Evolutionary conservation across 2,113 vertebrate species (phyloP), one percentile per base, ranked within the genome.

Genomic region (Ceyx cyanopectus): DNA sequence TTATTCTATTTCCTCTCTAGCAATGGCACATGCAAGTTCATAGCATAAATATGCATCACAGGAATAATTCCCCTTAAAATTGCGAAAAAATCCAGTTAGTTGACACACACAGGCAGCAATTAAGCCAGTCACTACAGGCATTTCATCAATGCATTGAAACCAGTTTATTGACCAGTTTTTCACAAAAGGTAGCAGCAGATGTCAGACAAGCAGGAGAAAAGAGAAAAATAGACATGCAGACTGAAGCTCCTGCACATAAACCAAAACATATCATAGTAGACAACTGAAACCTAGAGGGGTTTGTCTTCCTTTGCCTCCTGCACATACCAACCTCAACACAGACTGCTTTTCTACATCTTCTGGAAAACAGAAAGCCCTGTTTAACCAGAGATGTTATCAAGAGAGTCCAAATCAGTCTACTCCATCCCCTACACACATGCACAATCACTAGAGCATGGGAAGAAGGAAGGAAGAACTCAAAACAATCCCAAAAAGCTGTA

Each of bases 1-100:
- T 34, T 43, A 61, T 43, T 90, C 83, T 88, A 40, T 69, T 83
- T 84, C 61, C 27, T 81, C 45, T 85, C 85, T n/a, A 73, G 66
- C 74, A 93, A 56, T 0, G 2, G 17, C 69, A 54, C 37, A 27
- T 24, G 12, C 21, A 51, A 51, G 56, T 29, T 37, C 13, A 46
- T 14, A 61, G 26, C 8, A 84, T 12, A 48, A 90, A 78, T 50
- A 46, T 1, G 10, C 34, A 81, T 29, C 24, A 34, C 48, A 67
- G 40, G 7, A 10, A 63, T 86, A 84, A 54, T 51, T 80, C 7
- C 9, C 53, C 24, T 53, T 57, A 70, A 86, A 92, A 78, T 1
- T 1, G 62, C 1, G 70, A 89, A 77, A 73, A 69, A 85, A 48
- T 32, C 22, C 23, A 61, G 30, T 83, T 73, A 74, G 20, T 17